Conservation (phyloP, 2,113 vertebrate species). For the Stigmatopora nigra region DNA sequence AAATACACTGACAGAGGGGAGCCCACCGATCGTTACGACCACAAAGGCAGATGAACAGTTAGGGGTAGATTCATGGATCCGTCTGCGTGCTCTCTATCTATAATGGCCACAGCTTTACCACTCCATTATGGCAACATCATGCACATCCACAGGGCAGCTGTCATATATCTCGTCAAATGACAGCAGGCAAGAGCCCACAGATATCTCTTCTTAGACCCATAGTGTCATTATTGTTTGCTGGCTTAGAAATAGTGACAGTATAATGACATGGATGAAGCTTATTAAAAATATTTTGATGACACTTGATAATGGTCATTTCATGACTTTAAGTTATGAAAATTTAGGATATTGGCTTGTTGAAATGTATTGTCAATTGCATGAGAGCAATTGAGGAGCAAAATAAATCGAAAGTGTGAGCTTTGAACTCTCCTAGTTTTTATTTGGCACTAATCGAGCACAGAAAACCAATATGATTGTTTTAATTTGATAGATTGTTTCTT, state of each 20-base stretch:
- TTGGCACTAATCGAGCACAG: no score
- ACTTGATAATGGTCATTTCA: not conserved
- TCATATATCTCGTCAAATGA: constrained; percentile 49
- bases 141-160: constrained; percentile 35
- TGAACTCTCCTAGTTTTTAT: no score
- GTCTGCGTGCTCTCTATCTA: constrained; percentile 50
- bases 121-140: constrained; percentile 62
- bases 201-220: not conserved
- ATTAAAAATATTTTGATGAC: not conserved
- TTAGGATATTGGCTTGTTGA: not conserved
- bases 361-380: no score
- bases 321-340: not conserved
- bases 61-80: constrained; percentile 67
- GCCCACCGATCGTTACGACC: constrained; percentile 60
- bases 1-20: constrained; percentile 65
- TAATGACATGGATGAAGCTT: not conserved
- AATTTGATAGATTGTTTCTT: no score
- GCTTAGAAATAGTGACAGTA: not conserved
- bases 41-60: constrained; percentile 65
- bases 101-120: constrained; percentile 62
- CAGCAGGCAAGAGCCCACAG: constrained; percentile 11
- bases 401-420: no score
- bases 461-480: no score
- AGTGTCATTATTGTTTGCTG: not conserved
- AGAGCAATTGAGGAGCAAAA: no score